Base-by-base conservation (phyloP, 1,140 invertebrate species). In the Lepidotrigona ventralis region DNA sequence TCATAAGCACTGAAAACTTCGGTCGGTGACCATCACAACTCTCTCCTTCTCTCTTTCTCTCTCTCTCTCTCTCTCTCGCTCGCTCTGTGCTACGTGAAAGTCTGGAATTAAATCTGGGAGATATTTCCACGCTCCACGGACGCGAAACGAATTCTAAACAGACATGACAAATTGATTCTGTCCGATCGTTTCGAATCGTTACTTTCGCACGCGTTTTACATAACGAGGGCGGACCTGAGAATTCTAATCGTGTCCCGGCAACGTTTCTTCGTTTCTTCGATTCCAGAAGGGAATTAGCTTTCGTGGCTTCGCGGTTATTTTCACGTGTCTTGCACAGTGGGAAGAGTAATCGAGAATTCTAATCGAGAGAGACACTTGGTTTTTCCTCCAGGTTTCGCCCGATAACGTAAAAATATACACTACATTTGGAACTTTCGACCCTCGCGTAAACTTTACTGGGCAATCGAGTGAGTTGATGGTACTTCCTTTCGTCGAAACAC, bases 71-170 rank as follows among this genome's bases (percentile, higher is more conserved):
- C 39, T 5, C 39, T 6, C 39, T 39, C 39, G 5, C 8, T 39
- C 39, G n/a, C 39, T 46, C 39, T 14, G 11, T 54, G 77, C 46
- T 2, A 21, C 14, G 6, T 3, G 19, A 56, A 75, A 19, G 23
- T 72, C 71, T 29, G 81, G 56, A 83, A 83, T 78, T 83, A 79
- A 83, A 83, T 71, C 66, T 46, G 56, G 23, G 4, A 60, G 54
- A 4, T 14, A 21, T 76, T 76, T 53, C 26, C 46, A 9, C 19
- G n/a, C 51, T 19, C n/a, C 19, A 29, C 12, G 15, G 26, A 46
- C 58, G 58, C 3, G 73, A 46, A 63, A 46, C n/a, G 58, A 76
- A 26, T 76, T 76, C 33, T 15, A 6, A 17, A 17, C 2, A 17
- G n/a, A 1, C 2, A 70, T 46, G 68, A 46, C 33, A 70, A 70